phyloP scores from a whole-genome alignment of 2,797 vertebrate species.

The Falco peregrinus region DNA sequence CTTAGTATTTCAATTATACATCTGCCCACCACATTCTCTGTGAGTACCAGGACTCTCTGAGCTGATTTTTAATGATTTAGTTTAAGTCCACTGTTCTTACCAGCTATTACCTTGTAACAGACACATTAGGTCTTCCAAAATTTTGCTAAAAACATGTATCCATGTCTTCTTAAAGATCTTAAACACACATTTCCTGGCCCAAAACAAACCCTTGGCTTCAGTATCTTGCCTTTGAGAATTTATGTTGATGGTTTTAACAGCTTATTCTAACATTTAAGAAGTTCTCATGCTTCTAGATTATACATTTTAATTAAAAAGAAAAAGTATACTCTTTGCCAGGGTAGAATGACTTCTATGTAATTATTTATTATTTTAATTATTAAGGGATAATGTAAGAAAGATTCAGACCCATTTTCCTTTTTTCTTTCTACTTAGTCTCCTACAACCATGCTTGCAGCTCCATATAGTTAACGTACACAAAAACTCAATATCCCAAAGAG shows the following conservation, averaged over 20 bases:
- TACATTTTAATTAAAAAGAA: not conserved
- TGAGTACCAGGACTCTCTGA: not conserved
- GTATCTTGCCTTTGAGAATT: not conserved
- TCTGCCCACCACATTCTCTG: not conserved
- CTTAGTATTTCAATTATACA: not conserved
- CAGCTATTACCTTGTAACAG: not conserved
- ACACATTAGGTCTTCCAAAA: not conserved
- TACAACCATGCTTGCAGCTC: not conserved
- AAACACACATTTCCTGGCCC: not conserved
- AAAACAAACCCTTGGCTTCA: not conserved
- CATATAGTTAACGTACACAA: not conserved
- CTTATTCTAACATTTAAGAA: not conserved
- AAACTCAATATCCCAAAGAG: not conserved
- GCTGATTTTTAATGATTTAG: not conserved
- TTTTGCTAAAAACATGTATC: not conserved
- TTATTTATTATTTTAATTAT: not conserved
- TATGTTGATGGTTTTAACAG: not conserved
- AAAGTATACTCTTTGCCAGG: not conserved
- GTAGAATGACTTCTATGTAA: not conserved
- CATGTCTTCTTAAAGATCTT: not conserved
- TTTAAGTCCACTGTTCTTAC: not conserved
- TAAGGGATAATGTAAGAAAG: not conserved
- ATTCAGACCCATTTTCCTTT: not conserved
- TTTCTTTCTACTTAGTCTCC: not conserved
- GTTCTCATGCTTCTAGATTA: not conserved